Conservation (phyloP, 1,140 invertebrate genomes). For the Tribolium castaneum region DNA sequence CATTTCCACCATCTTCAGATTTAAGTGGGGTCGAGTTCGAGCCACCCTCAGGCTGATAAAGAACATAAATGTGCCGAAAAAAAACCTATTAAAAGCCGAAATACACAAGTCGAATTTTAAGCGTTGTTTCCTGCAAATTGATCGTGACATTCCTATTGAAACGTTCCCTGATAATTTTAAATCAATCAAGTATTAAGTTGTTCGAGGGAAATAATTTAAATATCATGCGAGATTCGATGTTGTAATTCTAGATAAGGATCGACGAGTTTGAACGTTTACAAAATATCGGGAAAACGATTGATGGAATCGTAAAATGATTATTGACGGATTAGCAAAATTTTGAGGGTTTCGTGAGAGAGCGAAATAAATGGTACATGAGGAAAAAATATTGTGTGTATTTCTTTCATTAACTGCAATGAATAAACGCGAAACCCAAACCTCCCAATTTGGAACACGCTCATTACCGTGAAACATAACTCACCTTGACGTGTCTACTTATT, state of each 20-base stretch:
- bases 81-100: constrained; percentile 1
- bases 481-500: constrained; percentile 20
- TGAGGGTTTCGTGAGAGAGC: not conserved
- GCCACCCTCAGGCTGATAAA: constrained; percentile 9
- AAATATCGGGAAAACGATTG: not conserved
- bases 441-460: constrained; percentile 14
- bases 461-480: not conserved
- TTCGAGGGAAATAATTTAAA: constrained; percentile 12
- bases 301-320: not conserved
- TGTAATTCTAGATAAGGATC: not conserved
- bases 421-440: constrained; percentile 6
- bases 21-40: constrained; percentile 10
- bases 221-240: constrained; percentile 4
- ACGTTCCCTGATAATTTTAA: constrained; percentile 24
- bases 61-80: constrained; percentile 7
- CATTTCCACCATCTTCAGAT: constrained; percentile 22
- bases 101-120: constrained; percentile 2
- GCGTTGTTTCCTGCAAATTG: not conserved
- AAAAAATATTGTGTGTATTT: no score
- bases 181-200: constrained; percentile 22
- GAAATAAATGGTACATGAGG: not conserved
- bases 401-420: not conserved
- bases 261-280: not conserved
- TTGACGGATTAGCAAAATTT: not conserved
- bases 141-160: constrained; percentile 5